phyloP scores from a whole-genome alignment of 1,140 invertebrate species.

The Sarcophaga bullata region DNA sequence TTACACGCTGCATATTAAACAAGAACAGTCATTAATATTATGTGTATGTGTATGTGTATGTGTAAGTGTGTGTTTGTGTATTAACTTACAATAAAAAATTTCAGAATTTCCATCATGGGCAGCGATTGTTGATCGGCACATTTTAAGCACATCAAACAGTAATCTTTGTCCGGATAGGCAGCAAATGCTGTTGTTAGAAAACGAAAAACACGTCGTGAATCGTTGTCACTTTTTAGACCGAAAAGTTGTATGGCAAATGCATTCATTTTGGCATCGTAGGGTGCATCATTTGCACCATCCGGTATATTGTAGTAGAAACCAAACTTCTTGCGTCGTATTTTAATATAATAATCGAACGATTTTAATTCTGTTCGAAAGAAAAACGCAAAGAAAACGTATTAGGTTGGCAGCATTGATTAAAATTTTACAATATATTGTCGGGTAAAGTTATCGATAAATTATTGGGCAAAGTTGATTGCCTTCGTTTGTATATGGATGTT shows the following conservation, averaged over 20 bases:
- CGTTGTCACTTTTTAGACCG: slow-evolving; percentile 23
- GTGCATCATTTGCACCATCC: neutral
- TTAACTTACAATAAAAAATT: slow-evolving; percentile 54
- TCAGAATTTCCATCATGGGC: slow-evolving; percentile 47
- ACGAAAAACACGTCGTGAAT: slow-evolving; percentile 34
- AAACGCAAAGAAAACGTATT: too few relatives aligned
- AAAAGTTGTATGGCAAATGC: slow-evolving; percentile 52
- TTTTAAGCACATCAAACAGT: slow-evolving; percentile 52
- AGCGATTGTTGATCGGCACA: neutral
- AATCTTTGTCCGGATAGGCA: slow-evolving; percentile 57
- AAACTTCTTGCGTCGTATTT: neutral
- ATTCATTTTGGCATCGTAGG: slow-evolving; percentile 46
- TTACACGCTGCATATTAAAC: slow-evolving; percentile 18
- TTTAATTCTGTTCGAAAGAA: neutral
- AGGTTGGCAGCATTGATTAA: too few relatives aligned
- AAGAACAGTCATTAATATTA: too few relatives aligned
- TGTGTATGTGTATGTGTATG: too few relatives aligned
- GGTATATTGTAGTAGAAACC: slow-evolving; percentile 38
- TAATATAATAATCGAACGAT: slow-evolving; percentile 2
- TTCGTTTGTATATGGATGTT: too few relatives aligned
- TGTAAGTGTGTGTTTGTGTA: too few relatives aligned
- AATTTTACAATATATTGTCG: too few relatives aligned
- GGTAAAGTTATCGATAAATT: too few relatives aligned
- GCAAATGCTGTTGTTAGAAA: slow-evolving; percentile 50
- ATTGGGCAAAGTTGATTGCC: too few relatives aligned